Evolutionary conservation across 2,797 vertebrate genomes (phyloP).

Genomic region (Tamandua tetradactyla): DNA sequence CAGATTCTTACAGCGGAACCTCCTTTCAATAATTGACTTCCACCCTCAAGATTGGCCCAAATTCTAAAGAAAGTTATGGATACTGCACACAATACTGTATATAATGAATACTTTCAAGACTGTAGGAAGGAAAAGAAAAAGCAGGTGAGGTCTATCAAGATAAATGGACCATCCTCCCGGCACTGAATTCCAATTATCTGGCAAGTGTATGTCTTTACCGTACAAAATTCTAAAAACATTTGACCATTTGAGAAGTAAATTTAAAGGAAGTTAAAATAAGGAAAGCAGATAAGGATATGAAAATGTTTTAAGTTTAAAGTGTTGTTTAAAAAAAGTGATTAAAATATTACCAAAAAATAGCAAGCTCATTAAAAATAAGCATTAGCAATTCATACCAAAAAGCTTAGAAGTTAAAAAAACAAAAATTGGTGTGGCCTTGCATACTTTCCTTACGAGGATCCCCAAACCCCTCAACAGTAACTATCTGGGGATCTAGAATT

Average conservation of each 20-base stretch:
- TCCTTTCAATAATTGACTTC: slow-evolving; percentile 58
- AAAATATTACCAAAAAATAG: background rate
- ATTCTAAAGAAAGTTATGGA: slow-evolving; percentile 3
- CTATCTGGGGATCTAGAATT: background rate
- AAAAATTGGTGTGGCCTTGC: background rate
- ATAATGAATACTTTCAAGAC: background rate
- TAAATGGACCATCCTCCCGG: background rate
- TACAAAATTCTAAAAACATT: background rate
- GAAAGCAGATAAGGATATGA: background rate
- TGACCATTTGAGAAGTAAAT: background rate
- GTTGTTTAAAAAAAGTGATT: background rate
- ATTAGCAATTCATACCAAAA: background rate
- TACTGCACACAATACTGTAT: background rate
- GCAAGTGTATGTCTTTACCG: background rate
- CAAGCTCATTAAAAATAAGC: background rate
- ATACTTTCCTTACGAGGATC: background rate
- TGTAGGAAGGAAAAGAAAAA: slow-evolving; percentile 6
- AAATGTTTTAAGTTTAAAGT: background rate
- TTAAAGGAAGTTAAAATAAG: slow-evolving; percentile 1
- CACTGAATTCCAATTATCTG: slow-evolving; percentile 48
- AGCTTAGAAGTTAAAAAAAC: background rate
- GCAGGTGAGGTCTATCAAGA: background rate
- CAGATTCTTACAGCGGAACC: background rate
- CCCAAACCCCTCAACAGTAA: background rate
- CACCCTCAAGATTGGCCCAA: background rate